Conservation (phyloP, 2,113 vertebrate species). For the Gymnorhina tibicen region DNA sequence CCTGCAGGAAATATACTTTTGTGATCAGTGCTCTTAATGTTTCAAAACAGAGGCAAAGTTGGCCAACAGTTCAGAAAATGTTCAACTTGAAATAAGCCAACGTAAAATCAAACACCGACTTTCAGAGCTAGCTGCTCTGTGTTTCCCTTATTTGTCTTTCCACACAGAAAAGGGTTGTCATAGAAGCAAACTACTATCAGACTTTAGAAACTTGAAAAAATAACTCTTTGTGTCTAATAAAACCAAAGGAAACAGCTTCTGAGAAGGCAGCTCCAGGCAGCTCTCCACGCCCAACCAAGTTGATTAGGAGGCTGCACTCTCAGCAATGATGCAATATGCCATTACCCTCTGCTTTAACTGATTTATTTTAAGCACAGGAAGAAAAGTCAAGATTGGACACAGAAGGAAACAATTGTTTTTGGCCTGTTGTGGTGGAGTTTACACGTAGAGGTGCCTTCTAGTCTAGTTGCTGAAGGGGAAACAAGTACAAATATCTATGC, state of each 20-base stretch:
- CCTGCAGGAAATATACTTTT: neutral
- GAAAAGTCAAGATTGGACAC: constrained; percentile 18
- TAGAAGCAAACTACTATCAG: neutral
- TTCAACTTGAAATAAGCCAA: neutral
- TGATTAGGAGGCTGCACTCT: constrained; percentile 69
- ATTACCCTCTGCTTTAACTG: constrained; percentile 1
- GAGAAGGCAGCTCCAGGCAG: neutral
- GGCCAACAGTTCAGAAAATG: neutral
- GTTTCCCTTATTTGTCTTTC: neutral
- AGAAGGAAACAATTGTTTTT: constrained; percentile 15
- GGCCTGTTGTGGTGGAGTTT: constrained; percentile 40
- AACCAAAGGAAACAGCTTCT: neutral
- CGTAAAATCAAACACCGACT: neutral
- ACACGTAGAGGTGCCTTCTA: constrained; percentile 53
- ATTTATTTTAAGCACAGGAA: constrained; percentile 49
- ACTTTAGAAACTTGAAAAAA: neutral
- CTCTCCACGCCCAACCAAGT: constrained; percentile 64
- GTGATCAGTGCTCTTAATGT: neutral
- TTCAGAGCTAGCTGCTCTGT: neutral
- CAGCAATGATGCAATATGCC: neutral
- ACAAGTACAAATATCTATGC: constrained; percentile 71
- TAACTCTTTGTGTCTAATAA: neutral
- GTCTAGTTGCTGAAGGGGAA: constrained; percentile 58
- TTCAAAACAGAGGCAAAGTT: neutral
- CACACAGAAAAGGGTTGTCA: neutral